A percentile compares a stretch with the other conserved stretches of the same genome.
Conservation (phyloP, 2,888 invertebrate genomes). For the Xylota segnis region DNA sequence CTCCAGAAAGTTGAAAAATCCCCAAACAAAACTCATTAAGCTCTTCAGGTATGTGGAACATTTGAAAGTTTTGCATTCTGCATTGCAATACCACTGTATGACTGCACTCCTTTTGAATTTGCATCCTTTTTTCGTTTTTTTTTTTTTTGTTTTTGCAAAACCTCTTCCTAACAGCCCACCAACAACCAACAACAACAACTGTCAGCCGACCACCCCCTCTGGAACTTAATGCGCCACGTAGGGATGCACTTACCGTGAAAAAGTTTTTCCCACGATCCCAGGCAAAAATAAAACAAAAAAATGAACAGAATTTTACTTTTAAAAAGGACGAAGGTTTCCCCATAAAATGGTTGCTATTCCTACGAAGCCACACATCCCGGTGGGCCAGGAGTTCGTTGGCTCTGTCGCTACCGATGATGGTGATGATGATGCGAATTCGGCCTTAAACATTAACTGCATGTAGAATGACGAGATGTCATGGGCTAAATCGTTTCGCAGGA, state of each 20-base stretch:
- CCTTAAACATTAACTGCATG: slow-evolving; percentile 54
- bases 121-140: slow-evolving; percentile 23
- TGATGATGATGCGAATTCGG: slow-evolving; percentile 46
- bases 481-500: slow-evolving; percentile 30
- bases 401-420: neutral
- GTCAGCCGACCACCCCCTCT: slow-evolving; percentile 4
- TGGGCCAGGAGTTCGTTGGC: slow-evolving; percentile 54
- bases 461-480: slow-evolving; percentile 1
- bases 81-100: slow-evolving; percentile 44
- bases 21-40: slow-evolving; percentile 73
- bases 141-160: neutral
- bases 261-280: slow-evolving; percentile 54
- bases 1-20: slow-evolving; percentile 52
- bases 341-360: slow-evolving; percentile 58
- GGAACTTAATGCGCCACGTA: slow-evolving; percentile 58
- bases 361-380: slow-evolving; percentile 56
- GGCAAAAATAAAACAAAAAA: slow-evolving; percentile 33
- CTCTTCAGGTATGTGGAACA: slow-evolving; percentile 53
- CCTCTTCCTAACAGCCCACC: neutral
- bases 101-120: slow-evolving; percentile 53
- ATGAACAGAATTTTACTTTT: slow-evolving; percentile 55
- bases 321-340: slow-evolving; percentile 54
- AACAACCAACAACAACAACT: slow-evolving; percentile 1
- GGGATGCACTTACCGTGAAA: slow-evolving; percentile 66
- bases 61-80: slow-evolving; percentile 63